These are phyloP conservation scores for Drosophila varians DNA, from an alignment of 1,140 invertebrate genomes.

Conservation along the genomic window DNA sequence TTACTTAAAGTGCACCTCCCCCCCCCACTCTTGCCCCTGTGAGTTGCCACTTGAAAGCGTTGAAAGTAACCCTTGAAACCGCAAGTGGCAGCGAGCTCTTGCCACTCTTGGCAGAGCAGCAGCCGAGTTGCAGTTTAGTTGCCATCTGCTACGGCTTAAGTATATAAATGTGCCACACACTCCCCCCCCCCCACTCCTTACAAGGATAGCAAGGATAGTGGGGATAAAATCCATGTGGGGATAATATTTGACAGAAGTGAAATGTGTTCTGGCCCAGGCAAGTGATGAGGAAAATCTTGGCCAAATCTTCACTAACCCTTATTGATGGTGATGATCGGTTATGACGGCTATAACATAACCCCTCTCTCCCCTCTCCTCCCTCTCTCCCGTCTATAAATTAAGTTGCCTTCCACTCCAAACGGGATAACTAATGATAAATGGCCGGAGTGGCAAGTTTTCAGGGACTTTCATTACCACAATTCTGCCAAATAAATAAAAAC, in stretches of 20 bases:
- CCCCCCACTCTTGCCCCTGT: background rate
- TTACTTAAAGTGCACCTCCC: constrained; percentile 63
- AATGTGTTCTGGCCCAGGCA: constrained; percentile 15
- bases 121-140: constrained; percentile 52
- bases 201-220: background rate
- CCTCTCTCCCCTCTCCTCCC: too few relatives aligned
- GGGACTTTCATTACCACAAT: too few relatives aligned
- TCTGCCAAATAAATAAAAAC: too few relatives aligned
- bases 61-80: constrained; percentile 50
- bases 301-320: constrained; percentile 17
- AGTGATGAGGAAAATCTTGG: constrained; percentile 12
- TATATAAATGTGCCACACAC: constrained; percentile 32
- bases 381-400: background rate
- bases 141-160: constrained; percentile 41
- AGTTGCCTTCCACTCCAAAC: background rate
- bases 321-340: constrained; percentile 27
- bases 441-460: background rate
- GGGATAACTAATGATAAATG: background rate
- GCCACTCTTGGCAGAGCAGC: constrained; percentile 36
- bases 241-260: constrained; percentile 29
- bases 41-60: background rate
- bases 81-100: constrained; percentile 59
- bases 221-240: constrained; percentile 27
- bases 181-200: background rate
- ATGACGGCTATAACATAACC: too few relatives aligned